Conservation (phyloP, 2,113 vertebrate genomes). For the Colinus virginianus region DNA sequence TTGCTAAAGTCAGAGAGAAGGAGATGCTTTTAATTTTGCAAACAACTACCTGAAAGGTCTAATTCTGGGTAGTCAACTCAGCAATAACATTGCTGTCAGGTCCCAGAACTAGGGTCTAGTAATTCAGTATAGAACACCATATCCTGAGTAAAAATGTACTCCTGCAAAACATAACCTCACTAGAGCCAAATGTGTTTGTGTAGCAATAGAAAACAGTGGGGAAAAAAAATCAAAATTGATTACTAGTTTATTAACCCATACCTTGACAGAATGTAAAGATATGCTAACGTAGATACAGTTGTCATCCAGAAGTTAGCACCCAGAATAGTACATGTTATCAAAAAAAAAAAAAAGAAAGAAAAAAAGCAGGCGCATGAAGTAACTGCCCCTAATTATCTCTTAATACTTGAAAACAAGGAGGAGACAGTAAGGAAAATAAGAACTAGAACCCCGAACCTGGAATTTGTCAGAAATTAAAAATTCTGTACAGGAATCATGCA, state of each 20-base stretch:
- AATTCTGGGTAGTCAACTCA: neutral
- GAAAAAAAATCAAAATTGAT: neutral
- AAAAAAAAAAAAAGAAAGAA: accelerated
- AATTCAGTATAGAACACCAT: neutral
- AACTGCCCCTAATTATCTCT: neutral
- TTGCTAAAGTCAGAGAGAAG: neutral
- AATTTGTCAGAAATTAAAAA: neutral
- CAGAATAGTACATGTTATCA: neutral
- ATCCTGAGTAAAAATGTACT: neutral
- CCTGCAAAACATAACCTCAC: neutral
- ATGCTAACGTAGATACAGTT: neutral
- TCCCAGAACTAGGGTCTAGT: neutral
- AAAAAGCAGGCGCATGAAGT: too few relatives aligned
- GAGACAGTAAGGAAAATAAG: neutral
- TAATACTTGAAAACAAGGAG: neutral
- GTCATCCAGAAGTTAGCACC: neutral
- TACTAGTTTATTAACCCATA: neutral
- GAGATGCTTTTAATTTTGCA: neutral
- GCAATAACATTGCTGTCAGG: neutral
- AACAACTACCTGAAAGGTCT: neutral
- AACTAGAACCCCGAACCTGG: neutral
- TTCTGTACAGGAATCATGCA: neutral
- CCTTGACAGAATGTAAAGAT: neutral
- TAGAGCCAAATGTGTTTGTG: neutral
- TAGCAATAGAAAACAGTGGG: neutral